Conservation (phyloP, 2,113 vertebrate species). For the Pseudonaja textilis region DNA sequence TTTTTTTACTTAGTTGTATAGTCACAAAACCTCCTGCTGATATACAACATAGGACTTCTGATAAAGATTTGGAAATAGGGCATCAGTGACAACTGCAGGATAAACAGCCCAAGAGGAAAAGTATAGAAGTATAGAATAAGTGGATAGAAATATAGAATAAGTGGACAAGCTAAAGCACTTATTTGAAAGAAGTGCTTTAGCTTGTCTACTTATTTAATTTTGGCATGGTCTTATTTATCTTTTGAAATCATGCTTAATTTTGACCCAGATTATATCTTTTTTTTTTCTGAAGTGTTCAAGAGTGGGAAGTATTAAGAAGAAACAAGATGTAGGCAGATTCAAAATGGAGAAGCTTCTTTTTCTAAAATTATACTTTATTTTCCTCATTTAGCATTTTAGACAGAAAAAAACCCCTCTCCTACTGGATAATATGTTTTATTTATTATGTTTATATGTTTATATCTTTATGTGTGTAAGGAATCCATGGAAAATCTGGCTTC, state of each 20-base stretch:
- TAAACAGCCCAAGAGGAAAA: not conserved
- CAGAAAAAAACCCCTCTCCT: constrained; percentile 24
- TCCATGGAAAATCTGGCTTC: constrained; percentile 50
- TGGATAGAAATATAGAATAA: too few relatives aligned
- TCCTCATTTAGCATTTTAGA: constrained; percentile 43
- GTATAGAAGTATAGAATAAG: too few relatives aligned
- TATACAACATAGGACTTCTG: not conserved
- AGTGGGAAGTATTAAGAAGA: constrained; percentile 37
- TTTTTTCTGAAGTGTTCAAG: constrained; percentile 22
- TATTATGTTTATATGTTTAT: constrained; percentile 43
- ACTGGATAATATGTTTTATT: constrained; percentile 57
- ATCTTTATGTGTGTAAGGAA: not conserved
- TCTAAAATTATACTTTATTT: constrained; percentile 32
- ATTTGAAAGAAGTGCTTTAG: not conserved
- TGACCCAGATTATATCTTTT: not conserved
- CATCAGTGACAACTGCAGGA: not conserved
- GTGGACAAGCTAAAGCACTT: too few relatives aligned
- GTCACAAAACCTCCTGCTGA: not conserved
- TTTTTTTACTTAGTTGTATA: not conserved
- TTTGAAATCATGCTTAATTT: constrained; percentile 14
- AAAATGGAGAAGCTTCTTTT: constrained; percentile 38
- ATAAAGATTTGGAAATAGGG: not conserved
- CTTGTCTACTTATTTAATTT: not conserved
- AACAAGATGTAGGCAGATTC: constrained; percentile 14
- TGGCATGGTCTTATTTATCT: constrained; percentile 1